These are phyloP conservation scores for Acrossocheilus wenchowensis DNA, from an alignment of 2,797 vertebrate genomes.

Conservation along the genomic window DNA sequence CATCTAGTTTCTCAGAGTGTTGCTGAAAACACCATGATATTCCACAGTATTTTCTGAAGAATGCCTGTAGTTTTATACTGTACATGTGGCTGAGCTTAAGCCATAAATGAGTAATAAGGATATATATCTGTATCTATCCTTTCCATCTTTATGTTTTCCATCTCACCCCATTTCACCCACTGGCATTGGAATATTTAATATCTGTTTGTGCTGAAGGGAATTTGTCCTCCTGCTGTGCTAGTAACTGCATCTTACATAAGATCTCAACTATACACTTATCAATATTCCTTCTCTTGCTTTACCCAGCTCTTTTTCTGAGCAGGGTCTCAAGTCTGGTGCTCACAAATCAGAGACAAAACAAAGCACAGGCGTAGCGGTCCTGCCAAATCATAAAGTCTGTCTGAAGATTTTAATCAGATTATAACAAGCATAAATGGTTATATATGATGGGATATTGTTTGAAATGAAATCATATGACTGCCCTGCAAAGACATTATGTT, in stretches of 20 bases:
- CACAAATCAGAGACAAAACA: conserved; percentile 41
- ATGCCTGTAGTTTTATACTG: background rate
- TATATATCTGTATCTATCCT: background rate
- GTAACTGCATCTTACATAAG: conserved; percentile 50
- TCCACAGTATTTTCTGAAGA: background rate
- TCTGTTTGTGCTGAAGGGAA: conserved; percentile 50
- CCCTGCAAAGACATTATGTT: background rate
- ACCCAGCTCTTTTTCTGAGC: conserved; percentile 23
- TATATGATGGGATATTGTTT: background rate
- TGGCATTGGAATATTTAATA: conserved; percentile 36
- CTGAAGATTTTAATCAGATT: conserved; percentile 18
- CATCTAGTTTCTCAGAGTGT: background rate
- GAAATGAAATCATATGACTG: background rate
- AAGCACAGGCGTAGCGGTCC: conserved; percentile 9
- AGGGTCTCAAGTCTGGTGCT: conserved; percentile 44
- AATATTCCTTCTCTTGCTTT: conserved; percentile 46
- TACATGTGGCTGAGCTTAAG: background rate
- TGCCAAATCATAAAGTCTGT: conserved; percentile 18
- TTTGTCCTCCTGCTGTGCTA: conserved; percentile 42
- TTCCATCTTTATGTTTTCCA: conserved; percentile 12
- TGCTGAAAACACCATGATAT: background rate
- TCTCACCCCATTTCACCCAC: conserved; percentile 21
- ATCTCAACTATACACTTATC: conserved; percentile 32
- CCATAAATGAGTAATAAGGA: conserved; percentile 25
- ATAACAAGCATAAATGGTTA: conserved; percentile 7